Percentiles rank a stretch among this genome's conserved stretches.
These are phyloP conservation scores for Psittacara wagleri DNA, from an alignment of 2,113 vertebrate genomes.

Conservation along the genomic window DNA sequence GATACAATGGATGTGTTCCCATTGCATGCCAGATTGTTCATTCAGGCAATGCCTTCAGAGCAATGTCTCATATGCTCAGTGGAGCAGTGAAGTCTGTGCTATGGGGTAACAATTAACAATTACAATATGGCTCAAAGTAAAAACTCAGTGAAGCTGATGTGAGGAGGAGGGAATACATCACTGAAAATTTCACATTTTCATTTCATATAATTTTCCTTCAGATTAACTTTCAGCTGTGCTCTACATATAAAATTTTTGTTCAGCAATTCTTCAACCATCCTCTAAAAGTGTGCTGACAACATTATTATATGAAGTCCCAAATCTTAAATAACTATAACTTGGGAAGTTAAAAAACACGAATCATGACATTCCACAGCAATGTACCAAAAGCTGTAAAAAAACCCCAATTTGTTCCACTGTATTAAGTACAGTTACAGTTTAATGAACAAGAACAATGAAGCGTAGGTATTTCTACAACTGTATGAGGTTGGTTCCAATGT, in stretches of 20 bases:
- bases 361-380: background rate
- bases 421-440: background rate
- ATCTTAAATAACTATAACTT: background rate
- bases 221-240: background rate
- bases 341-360: background rate
- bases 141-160: background rate
- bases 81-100: background rate
- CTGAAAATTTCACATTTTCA: background rate
- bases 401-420: fast-evolving
- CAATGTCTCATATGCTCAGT: background rate
- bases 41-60: background rate
- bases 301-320: background rate
- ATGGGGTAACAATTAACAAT: background rate
- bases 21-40: background rate
- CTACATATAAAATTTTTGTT: background rate
- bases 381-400: background rate
- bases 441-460: background rate
- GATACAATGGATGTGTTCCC: background rate
- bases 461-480: background rate
- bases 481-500: background rate
- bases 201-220: background rate
- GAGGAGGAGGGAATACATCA: background rate
- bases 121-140: background rate
- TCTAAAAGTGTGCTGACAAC: background rate
- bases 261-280: background rate